These are phyloP conservation scores for Actenoides lindsayi DNA, from an alignment of 2,113 vertebrate species.

Conservation along the genomic window DNA sequence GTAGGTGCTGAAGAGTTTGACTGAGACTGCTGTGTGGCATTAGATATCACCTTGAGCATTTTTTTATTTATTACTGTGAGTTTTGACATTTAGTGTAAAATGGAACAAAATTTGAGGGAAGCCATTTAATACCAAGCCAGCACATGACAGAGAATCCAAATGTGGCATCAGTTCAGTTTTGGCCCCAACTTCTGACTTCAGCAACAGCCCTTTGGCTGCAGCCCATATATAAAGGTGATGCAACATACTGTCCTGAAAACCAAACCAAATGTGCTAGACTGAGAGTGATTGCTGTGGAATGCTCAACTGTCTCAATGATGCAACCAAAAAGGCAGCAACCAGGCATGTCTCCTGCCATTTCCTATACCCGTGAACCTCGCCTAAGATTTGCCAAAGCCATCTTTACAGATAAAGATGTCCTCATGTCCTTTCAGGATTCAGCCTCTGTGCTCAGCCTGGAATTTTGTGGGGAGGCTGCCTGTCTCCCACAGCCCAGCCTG, in stretches of 20 bases:
- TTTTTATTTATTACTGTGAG: no score
- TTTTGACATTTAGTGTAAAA: background rate
- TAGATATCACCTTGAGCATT: background rate
- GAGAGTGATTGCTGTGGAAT: background rate
- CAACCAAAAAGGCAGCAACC: background rate
- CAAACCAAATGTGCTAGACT: background rate
- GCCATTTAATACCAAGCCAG: background rate
- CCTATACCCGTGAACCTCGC: fast-evolving
- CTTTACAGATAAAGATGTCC: background rate
- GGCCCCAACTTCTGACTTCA: background rate
- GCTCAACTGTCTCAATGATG: background rate
- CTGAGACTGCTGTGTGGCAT: background rate
- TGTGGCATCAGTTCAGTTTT: background rate
- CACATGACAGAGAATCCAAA: background rate
- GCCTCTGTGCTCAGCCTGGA: background rate
- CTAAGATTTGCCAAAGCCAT: background rate
- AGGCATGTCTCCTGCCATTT: background rate
- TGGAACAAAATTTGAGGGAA: background rate
- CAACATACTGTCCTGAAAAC: background rate
- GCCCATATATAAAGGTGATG: background rate
- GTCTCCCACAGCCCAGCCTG: background rate
- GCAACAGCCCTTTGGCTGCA: background rate
- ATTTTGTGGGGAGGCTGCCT: background rate
- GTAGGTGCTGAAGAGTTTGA: background rate
- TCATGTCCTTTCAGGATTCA: background rate